phyloP scores from a whole-genome alignment of 2,888 invertebrate genomes.

The Biston stratarius region DNA sequence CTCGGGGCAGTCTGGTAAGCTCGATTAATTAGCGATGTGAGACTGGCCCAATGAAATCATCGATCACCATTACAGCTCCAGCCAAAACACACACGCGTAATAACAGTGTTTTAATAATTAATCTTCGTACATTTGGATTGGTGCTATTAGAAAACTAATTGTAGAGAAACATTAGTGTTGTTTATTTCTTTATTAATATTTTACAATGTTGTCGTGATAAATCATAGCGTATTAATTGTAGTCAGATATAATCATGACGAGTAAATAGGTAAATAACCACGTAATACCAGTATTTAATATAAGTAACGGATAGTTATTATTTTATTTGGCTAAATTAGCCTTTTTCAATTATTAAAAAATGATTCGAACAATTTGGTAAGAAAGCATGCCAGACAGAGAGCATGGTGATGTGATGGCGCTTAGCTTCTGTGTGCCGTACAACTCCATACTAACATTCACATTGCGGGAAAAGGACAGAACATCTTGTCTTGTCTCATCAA shows the following conservation, averaged over 20 bases:
- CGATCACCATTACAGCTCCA: constrained; percentile 57
- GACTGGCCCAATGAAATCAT: constrained; percentile 59
- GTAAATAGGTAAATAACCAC: too few relatives aligned
- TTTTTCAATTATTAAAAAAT: too few relatives aligned
- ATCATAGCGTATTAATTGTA: neutral
- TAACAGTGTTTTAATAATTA: constrained; percentile 45
- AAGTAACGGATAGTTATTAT: too few relatives aligned
- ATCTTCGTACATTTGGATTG: constrained; percentile 45
- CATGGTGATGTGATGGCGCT: too few relatives aligned
- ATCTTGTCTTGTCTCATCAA: too few relatives aligned
- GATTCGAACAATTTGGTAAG: too few relatives aligned
- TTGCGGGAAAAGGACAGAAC: too few relatives aligned
- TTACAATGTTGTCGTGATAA: constrained; percentile 2
- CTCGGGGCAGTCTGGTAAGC: constrained; percentile 56
- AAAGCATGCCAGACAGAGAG: too few relatives aligned
- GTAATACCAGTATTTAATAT: too few relatives aligned
- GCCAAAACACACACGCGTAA: constrained; percentile 52
- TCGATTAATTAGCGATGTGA: constrained; percentile 63
- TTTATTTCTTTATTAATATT: constrained; percentile 9
- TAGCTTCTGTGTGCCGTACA: too few relatives aligned
- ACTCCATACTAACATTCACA: too few relatives aligned
- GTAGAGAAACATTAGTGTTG: constrained; percentile 7
- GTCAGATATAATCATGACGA: neutral
- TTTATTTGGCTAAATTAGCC: too few relatives aligned
- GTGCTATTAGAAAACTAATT: constrained; percentile 23